Evolutionary conservation across 2,888 invertebrate species (phyloP), one percentile per base, ranked within the genome.

Genomic region (Dilophus febrilis): DNA sequence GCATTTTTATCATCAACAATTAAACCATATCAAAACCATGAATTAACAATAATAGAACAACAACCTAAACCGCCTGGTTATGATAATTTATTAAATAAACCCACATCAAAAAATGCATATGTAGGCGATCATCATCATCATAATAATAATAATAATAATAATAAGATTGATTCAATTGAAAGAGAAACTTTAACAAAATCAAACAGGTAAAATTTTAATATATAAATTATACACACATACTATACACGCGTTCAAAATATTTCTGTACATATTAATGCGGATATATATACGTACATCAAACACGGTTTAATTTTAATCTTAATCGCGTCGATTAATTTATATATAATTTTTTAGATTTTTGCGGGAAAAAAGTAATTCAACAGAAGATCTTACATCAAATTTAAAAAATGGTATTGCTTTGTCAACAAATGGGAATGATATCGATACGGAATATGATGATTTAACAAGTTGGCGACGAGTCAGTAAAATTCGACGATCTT

Each of bases 381-480:
- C 71, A 37, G 73, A 73, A 49, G 73, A 73, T 52, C 53, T 63
- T 42, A 36, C 45, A 16, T 56, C 57, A 46, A 55, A 56, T 45
- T 58, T 58, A 38, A 56, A 58, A 53, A 29, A 13, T 29, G 12
- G 11, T 8, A 29, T 29, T 8, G 22, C 4, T n/a, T n/a, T n/a
- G n/a, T n/a, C n/a, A n/a, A n/a, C n/a, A n/a, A n/a, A 16, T 14
- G 32, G 16, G 3, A 13, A 32, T 41, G 46, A 43, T 38, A 48
- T 47, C 33, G 48, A 51, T 35, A 40, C 17, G 11, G 58, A 58
- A 30, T 66, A 66, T 33, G 66, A 66, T 37, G 66, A 68, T 51
- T 67, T 71, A 26, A 65, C 67, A 2, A 74, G 71, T 52, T 80
- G 81, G 75, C 61, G 68, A 38, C 68, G 77, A 47, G 71, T 74